Base-by-base conservation (phyloP, 2,797 vertebrate species). In the Dryobates pubescens region DNA sequence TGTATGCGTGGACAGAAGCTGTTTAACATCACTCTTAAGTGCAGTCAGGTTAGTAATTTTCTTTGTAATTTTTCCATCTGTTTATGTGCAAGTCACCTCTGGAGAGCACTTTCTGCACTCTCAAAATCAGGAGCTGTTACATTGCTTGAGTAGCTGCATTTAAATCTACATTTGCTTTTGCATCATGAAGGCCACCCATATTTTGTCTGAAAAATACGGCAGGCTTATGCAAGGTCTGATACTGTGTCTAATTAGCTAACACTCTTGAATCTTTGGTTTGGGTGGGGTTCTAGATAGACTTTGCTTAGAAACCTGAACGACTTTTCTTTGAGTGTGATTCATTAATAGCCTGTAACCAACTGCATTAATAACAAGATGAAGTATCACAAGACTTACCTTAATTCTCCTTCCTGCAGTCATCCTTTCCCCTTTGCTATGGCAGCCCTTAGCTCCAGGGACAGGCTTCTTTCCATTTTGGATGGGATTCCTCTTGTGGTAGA, bases 51-150 rank as follows among this genome's bases (percentile, higher is more conserved):
- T 56, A 89, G 77, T 88, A 41, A 86, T 82, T 91, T 89, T 84
- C 88, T 64, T 74, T 58, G 61, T 51, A 61, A 72, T 80, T 93
- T 90, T 96, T 22, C 82, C 65, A 74, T 41, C 78, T 88, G 92
- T 58, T 94, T 75, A 45, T 68, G 76, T 80, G 77, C 41, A 67
- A 84, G 57, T 61, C 41, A 79, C 2, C 34, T 84, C 64, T 86
- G 68, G 61, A 86, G 81, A 88, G 49, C 22, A 47, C 23, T 73
- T 93, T 61, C 53, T 70, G 6, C 59, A 14, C 82, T 75, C 82
- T 89, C 24, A 45, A 49, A 81, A 57, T 57, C 41, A 30, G n/a
- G 29, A 84, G 34, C n/a, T 63, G 10, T 74, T 80, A 23, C 43
- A 69, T 70, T 80, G 71, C 72, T 78, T 77, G 82, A 41, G 16